phyloP scores from a whole-genome alignment of 2,113 vertebrate genomes.

The Corvus moneduloides region DNA sequence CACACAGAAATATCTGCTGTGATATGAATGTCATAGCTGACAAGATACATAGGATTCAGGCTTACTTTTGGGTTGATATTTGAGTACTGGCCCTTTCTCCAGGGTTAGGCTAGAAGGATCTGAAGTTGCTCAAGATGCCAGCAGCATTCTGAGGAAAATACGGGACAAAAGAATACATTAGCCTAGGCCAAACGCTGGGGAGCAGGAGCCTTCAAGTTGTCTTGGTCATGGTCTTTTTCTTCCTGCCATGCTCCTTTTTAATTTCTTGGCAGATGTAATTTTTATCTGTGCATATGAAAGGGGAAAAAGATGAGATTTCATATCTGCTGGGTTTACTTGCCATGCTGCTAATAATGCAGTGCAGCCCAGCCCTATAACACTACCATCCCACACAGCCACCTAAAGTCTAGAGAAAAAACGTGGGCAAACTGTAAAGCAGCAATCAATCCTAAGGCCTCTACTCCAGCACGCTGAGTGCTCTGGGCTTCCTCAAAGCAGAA shows the following conservation, averaged over 20 bases:
- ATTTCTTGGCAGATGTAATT: neutral
- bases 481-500: neutral
- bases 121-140: neutral
- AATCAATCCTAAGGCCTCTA: neutral
- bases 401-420: neutral
- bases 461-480: neutral
- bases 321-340: neutral
- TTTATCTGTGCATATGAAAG: neutral
- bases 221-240: neutral
- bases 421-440: neutral
- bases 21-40: neutral
- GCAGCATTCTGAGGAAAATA: neutral
- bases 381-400: neutral
- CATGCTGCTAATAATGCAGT: neutral
- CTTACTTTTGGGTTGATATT: neutral
- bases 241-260: neutral
- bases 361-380: neutral
- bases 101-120: neutral
- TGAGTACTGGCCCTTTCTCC: neutral
- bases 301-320: neutral
- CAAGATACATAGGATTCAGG: neutral
- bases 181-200: neutral
- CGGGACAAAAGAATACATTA: neutral
- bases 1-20: neutral
- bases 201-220: neutral